Base-by-base conservation (phyloP, 2,888 invertebrate genomes). In the Drosophila austrosaltans region DNA sequence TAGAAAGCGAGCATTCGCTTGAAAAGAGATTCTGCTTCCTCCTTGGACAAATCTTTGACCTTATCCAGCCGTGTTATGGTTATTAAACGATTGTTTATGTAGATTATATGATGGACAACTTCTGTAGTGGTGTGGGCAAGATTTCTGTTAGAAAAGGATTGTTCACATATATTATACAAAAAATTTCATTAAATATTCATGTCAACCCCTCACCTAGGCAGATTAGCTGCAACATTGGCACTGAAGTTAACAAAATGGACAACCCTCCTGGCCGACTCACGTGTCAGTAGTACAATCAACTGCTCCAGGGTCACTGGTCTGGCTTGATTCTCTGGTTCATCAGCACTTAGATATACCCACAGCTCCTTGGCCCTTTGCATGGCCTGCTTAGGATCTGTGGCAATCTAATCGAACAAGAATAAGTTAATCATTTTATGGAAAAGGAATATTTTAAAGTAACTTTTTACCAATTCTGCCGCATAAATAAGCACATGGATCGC, bases 291-390 rank as follows among this genome's bases (percentile, higher is more conserved):
- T 42, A 96, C 96, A 64, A 96, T 92, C 73, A 97, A 92, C 89
- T 97, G 96, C 89, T 97, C 97, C 39, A 97, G 90, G 1, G 96
- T 96, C 72, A 94, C 94, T 0, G 97, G 97, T 40, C 96, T 94
- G 3, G 96, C 96, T 92, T 97, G 97, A 93, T 97, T 97, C 92
- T 96, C 97, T 0, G 97, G 97, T 89, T 97, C 97, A 28, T 96
- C 95, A 77, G 94, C 92, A 87, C 96, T 96, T 63, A 97, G 92
- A 44, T 94, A 94, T 0, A 91, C 91, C 95, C 96, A 97, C 56
- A 97, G 91, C 77, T 95, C 95, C 80, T 94, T 95, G 1, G 95
- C 95, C 90, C 96, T 96, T 90, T 95, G 94, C 91, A 95, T 93
- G 1, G 96, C 96, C 66, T 95, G 91, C 75, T 94, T 96, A 0